A percentile compares a stretch with the other conserved stretches of the same genome.
phyloP scores from a whole-genome alignment of 2,888 invertebrate genomes.

The Cheilosia urbana region DNA sequence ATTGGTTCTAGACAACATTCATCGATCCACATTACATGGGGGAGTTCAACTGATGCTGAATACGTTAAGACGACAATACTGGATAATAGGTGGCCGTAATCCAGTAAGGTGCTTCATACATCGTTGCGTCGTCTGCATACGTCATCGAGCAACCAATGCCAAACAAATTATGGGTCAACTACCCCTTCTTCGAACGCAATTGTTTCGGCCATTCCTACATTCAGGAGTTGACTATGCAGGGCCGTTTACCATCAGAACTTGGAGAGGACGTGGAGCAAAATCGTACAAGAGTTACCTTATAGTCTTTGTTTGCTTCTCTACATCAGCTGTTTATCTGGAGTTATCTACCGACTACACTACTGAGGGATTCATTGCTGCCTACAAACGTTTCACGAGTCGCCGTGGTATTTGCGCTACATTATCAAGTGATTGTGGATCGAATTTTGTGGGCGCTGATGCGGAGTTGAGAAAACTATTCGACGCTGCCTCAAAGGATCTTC shows the following conservation, averaged over 20 bases:
- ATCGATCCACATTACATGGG: no score
- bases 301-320: conserved; percentile 77
- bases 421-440: conserved; percentile 78
- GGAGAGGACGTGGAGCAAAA: conserved; percentile 61
- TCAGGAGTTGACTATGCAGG: conserved; percentile 76
- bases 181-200: conserved; percentile 62
- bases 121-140: conserved; percentile 18
- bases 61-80: background rate
- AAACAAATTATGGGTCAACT: conserved; percentile 77
- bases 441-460: conserved; percentile 77
- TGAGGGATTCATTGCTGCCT: conserved; percentile 76
- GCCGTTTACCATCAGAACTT: conserved; percentile 63
- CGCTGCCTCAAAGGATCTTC: conserved; percentile 12
- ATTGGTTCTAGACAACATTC: no score
- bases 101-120: background rate
- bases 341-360: conserved; percentile 64
- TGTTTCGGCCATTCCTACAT: conserved; percentile 61
- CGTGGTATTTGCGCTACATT: conserved; percentile 77
- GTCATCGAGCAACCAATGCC: conserved; percentile 1
- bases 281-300: conserved; percentile 76
- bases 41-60: no score
- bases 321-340: conserved; percentile 47
- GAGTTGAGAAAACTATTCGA: conserved; percentile 23
- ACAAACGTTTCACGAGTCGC: conserved; percentile 77
- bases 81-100: conserved; percentile 1